A percentile compares a stretch with the other conserved stretches of the same genome.
Conservation (phyloP, 2,113 vertebrate genomes). For the Lagenorhynchus albirostris region DNA sequence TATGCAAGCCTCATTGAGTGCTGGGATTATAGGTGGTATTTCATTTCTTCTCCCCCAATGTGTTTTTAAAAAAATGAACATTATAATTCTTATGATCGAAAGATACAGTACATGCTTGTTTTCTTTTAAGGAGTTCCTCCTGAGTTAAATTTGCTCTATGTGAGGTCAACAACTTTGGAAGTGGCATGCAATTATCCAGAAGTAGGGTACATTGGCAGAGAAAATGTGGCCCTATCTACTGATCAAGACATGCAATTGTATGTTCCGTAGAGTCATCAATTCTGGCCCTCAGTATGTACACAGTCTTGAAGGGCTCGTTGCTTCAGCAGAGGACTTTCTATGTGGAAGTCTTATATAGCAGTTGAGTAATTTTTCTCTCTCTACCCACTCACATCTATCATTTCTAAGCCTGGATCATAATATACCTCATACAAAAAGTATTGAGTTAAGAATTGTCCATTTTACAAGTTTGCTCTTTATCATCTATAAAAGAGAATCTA, state of each 20-base stretch:
- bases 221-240: not conserved
- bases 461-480: conserved; percentile 4
- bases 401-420: not conserved
- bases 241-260: not conserved
- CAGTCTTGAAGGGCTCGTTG: not conserved
- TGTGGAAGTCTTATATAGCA: not conserved
- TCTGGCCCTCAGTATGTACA: not conserved
- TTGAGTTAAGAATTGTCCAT: not conserved
- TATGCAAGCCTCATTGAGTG: not conserved
- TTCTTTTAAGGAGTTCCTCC: not conserved
- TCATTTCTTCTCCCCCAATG: not conserved
- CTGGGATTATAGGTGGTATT: not conserved
- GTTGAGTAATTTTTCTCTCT: not conserved
- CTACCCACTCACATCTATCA: not conserved
- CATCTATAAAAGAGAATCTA: not conserved
- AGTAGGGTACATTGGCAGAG: not conserved
- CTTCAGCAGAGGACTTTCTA: not conserved
- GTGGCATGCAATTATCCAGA: not conserved
- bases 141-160: not conserved
- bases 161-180: not conserved
- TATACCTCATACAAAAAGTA: not conserved
- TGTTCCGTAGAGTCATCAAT: not conserved
- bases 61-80: not conserved
- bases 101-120: not conserved
- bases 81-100: not conserved